These are phyloP conservation scores for Muricea muricata DNA, from an alignment of 92 coral and sea anemone species.

Conservation along the genomic window DNA sequence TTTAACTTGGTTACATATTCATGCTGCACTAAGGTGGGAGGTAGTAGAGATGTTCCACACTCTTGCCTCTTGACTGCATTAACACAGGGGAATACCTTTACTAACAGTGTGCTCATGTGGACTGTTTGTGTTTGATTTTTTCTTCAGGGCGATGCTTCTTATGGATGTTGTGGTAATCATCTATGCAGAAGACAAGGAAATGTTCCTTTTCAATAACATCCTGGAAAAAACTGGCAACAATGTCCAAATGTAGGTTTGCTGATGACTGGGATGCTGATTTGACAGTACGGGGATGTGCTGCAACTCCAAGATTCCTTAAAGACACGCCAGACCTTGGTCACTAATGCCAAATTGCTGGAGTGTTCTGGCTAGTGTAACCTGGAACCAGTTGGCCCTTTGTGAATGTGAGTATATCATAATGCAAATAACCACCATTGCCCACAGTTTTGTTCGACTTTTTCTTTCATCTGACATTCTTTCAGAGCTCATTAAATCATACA, in stretches of 20 bases:
- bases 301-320: no score
- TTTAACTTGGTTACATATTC: not conserved
- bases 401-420: no score
- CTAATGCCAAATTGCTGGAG: no score
- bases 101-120: no score
- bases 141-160: not conserved
- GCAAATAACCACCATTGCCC: conserved; percentile 2
- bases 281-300: no score
- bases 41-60: not conserved
- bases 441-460: no score
- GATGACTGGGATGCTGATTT: no score
- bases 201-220: conserved; percentile 12
- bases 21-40: conserved; percentile 5
- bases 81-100: conserved; percentile 8
- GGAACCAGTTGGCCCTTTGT: no score
- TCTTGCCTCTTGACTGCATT: not conserved
- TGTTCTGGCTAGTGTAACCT: no score
- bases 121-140: not conserved
- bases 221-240: not conserved
- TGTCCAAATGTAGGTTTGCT: conserved; percentile 1
- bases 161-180: not conserved
- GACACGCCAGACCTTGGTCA: no score
- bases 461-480: no score
- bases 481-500: no score
- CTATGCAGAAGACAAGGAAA: conserved; percentile 19